phyloP scores from a whole-genome alignment of 2,888 invertebrate species.

The Carpatolechia fugitivella region DNA sequence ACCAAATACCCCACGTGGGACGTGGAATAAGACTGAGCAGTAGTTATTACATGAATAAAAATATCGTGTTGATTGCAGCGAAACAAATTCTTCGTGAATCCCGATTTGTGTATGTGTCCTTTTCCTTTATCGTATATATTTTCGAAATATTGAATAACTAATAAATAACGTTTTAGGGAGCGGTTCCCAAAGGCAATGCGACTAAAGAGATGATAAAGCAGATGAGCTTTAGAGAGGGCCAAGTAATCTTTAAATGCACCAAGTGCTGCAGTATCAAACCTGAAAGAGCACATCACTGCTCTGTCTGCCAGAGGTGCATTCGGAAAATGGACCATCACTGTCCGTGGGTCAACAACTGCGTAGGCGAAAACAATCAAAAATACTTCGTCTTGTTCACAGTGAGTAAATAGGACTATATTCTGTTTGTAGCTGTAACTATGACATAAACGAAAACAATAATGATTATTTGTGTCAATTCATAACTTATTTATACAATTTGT shows the following conservation, averaged over 20 bases:
- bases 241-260: constrained; percentile 96
- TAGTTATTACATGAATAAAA: too few relatives aligned
- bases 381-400: constrained; percentile 99
- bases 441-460: too few relatives aligned
- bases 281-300: constrained; percentile 97
- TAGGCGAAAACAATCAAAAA: constrained; percentile 99
- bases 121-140: too few relatives aligned
- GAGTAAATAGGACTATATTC: too few relatives aligned
- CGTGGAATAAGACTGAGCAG: too few relatives aligned
- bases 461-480: too few relatives aligned
- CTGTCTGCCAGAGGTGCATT: constrained; percentile 91
- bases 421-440: too few relatives aligned
- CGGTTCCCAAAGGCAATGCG: constrained; percentile 96
- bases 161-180: constrained; percentile 80
- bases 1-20: too few relatives aligned
- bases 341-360: constrained; percentile 99
- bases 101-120: too few relatives aligned
- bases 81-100: too few relatives aligned
- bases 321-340: constrained; percentile 83
- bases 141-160: too few relatives aligned
- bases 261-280: constrained; percentile 98
- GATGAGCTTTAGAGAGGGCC: constrained; percentile 94
- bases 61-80: too few relatives aligned
- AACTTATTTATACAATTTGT: not conserved
- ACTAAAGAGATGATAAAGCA: constrained; percentile 97